Percentiles rank a stretch among this genome's conserved stretches.
phyloP scores from a whole-genome alignment of 2,797 vertebrate genomes.

The Gymnopithys bicolor region DNA sequence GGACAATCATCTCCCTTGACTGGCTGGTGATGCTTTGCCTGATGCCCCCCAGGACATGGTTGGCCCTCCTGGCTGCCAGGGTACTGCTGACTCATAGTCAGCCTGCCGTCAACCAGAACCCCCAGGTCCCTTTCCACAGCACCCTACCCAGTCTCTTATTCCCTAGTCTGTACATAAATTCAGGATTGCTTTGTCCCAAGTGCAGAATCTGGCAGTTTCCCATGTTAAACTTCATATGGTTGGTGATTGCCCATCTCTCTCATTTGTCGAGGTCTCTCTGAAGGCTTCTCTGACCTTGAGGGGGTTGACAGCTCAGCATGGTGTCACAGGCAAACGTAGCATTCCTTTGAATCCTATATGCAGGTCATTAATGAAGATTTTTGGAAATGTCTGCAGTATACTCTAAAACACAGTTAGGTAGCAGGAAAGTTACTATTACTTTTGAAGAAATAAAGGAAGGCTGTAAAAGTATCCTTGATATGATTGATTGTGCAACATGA shows the following conservation, averaged over 20 bases:
- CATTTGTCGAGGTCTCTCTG: background rate
- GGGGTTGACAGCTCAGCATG: background rate
- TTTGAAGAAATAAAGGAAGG: background rate
- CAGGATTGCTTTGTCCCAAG: background rate
- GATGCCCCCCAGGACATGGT: background rate
- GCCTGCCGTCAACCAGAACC: rapidly evolving
- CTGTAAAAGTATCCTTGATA: background rate
- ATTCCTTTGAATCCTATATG: background rate
- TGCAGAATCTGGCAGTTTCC: background rate
- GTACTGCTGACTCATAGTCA: background rate
- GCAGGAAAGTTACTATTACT: background rate
- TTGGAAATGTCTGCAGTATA: background rate
- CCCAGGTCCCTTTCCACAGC: rapidly evolving
- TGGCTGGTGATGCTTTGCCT: rapidly evolving
- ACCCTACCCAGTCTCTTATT: background rate
- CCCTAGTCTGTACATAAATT: background rate
- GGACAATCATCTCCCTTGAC: background rate
- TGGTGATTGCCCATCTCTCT: background rate
- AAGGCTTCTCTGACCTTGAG: background rate
- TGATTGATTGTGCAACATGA: rapidly evolving
- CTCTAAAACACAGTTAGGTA: background rate
- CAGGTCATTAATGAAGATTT: background rate
- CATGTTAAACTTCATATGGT: background rate
- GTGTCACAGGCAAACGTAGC: background rate
- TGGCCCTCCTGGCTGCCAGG: background rate